phyloP scores from a whole-genome alignment of 2,113 vertebrate species.

The Cichladusa arquata region DNA sequence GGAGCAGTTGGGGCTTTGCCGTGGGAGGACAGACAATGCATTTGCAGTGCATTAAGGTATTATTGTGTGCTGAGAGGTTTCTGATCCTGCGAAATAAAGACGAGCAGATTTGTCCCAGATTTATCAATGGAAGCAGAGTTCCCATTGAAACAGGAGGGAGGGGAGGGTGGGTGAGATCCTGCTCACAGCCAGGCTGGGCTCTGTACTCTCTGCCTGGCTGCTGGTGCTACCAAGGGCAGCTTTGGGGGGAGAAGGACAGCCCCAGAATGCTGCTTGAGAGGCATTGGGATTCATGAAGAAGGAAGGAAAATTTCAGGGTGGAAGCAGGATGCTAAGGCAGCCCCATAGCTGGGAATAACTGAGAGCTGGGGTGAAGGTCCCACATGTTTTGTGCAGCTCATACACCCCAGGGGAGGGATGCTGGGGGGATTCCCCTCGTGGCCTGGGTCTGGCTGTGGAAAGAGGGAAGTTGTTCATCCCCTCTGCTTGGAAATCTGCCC shows the following conservation, averaged over 20 bases:
- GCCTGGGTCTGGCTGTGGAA: not conserved
- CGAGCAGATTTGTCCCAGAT: slow-evolving; percentile 1
- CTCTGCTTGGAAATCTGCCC: not conserved
- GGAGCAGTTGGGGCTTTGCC: not conserved
- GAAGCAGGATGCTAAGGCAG: not conserved
- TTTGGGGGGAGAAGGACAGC: not conserved
- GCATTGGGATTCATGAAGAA: rapidly evolving
- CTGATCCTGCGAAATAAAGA: not conserved
- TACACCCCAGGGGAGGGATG: not conserved
- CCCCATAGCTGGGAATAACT: not conserved
- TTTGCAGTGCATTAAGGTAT: slow-evolving; percentile 22
- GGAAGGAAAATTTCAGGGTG: not conserved
- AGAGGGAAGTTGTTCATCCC: not conserved
- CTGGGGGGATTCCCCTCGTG: rapidly evolving
- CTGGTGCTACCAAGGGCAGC: not conserved
- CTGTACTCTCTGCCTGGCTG: rapidly evolving
- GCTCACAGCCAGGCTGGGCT: not conserved
- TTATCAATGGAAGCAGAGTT: slow-evolving; percentile 26
- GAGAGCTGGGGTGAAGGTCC: not conserved
- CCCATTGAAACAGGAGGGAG: not conserved
- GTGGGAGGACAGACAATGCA: not conserved
- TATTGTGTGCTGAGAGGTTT: not conserved
- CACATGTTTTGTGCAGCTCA: not conserved
- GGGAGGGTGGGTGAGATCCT: not conserved
- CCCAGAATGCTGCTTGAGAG: not conserved